Evolutionary conservation across 2,113 vertebrate genomes (phyloP), one percentile per base, ranked within the genome.

Genomic region (Muscicapa adusta): DNA sequence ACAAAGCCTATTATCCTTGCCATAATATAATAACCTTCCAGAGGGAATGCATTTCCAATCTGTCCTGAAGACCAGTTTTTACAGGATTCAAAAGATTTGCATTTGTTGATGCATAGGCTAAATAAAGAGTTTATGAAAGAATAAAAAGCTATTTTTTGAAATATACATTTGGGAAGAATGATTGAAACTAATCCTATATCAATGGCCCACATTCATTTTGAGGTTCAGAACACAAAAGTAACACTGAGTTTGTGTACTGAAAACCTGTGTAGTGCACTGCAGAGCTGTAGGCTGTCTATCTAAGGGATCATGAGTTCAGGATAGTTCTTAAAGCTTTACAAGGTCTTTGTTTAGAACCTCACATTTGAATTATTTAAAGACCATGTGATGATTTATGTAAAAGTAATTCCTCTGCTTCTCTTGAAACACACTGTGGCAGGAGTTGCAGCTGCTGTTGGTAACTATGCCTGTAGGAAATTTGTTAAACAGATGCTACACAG

Each of bases 1-100:
- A 98, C 94, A 34, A 98, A 97, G 91, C 98, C 98, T 96, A 98
- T 97, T 94, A 99, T 97, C 89, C 95, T 98, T 68, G 97, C 98
- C 93, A 98, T 99, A 80, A 99, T 97, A 61, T 98, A 97, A 57
- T 98, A 92, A 5, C 96, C 96, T 96, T 98, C 85, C 43, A 98
- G 97, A 74, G 98, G 98, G 80, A 99, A 77, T 77, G 77, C 93
- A 81, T 98, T 97, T 36, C 98, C 40, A 96, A 50, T 71, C 68
- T 95, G 89, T 98, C 98, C 95, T 98, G 93, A 86, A 99, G 98
- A 75, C 98, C 98, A 2, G 96, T 94, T 47, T 78, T 98, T 79
- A 98, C 74, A 10, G 78, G 72, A 33, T 96, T 95, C 3, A 65
- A 78, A 42, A 97, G 94, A 67, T 76, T 94, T 95, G n/a, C 47